A percentile compares a stretch with the other conserved stretches of the same genome.
phyloP scores from a whole-genome alignment of 2,888 invertebrate genomes.

The Acanthosepion lycidas region DNA sequence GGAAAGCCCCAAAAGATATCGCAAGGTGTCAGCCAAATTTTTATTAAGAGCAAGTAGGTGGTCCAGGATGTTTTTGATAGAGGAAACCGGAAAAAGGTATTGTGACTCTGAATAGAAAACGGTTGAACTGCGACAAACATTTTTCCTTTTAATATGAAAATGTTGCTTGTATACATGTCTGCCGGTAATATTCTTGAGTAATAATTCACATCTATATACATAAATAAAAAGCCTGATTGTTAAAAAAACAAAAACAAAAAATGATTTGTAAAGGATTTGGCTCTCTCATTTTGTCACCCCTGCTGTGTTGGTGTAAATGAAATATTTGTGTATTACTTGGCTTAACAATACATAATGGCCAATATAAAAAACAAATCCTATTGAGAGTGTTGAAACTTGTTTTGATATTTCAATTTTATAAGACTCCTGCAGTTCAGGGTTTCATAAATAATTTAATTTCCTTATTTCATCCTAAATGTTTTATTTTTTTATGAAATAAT shows the following conservation, averaged over 20 bases:
- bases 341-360: neutral
- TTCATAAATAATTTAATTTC: constrained; percentile 13
- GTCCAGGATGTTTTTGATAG: neutral
- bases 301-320: neutral
- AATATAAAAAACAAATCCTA: neutral
- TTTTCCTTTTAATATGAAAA: constrained; percentile 11
- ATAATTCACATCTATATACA: neutral
- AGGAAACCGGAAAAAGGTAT: neutral
- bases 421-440: neutral
- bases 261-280: neutral
- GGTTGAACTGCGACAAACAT: neutral
- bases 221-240: neutral
- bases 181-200: neutral
- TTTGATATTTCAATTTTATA: neutral
- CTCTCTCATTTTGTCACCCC: neutral
- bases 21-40: constrained; percentile 13
- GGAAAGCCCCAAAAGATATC: neutral
- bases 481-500: neutral
- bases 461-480: neutral
- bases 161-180: neutral
- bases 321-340: neutral
- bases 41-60: neutral
- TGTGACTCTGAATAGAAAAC: neutral
- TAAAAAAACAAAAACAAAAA: neutral
- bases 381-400: neutral